Base-by-base conservation (phyloP, 2,113 vertebrate species). In the Arizona elegans region DNA sequence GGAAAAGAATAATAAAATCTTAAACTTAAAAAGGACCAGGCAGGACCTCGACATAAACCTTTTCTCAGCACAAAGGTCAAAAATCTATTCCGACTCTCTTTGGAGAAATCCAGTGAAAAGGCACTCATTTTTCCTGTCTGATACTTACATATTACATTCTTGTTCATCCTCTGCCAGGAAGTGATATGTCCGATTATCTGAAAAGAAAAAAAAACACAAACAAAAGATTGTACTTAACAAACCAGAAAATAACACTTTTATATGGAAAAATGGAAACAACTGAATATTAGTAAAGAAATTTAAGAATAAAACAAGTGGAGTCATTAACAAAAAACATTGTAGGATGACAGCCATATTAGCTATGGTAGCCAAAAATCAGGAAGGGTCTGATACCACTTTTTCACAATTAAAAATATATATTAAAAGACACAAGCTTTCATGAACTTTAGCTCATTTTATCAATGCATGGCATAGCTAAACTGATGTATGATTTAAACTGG, bases 161-260 rank as follows among this genome's bases (percentile, higher is more conserved):
- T 97, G 95, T 88, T 98, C 97, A 12, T 97, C 96, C 81, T 97
- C 95, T 17, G 98, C 96, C 86, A 96, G 96, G 91, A 98, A 98
- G 92, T 93, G 95, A 90, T 97, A 98, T 0, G 96, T 98, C 88
- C 97, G 95, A 55, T 97, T 97, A 96, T 98, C 98, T 98, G 95
- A 53, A 97, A 29, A 21, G 17, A 29, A n/a, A 56, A n/a, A 7
- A 33, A 8, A 2, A 94, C 59, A 95, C 2, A 93, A 50, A 62
- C 2, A 24, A 0, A 86, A n/a, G 10, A 21, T 89, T 87, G 19
- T 65, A 62, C 5, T 58, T 87, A 38, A 90, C 10, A 90, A 58
- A 81, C 8, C 10, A 81, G 24, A 54, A 92, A 75, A 50, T 53
- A 23, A 26, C n/a, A 29, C 3, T 38, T 15, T 0, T n/a, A n/a